Conservation (phyloP, 2,113 vertebrate genomes). For the Falcunculus frontatus region DNA sequence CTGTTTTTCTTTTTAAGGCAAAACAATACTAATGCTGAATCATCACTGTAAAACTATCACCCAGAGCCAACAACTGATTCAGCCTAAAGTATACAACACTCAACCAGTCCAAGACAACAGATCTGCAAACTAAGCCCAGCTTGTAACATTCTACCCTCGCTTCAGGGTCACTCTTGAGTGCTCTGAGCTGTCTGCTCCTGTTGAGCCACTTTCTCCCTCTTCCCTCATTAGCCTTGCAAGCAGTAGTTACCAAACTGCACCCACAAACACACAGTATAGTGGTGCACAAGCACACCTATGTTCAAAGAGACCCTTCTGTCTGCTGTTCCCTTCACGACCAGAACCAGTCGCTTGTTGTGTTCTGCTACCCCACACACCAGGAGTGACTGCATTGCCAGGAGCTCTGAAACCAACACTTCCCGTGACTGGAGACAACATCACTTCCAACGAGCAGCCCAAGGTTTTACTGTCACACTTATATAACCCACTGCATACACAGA, state of each 20-base stretch:
- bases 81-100: neutral
- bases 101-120: neutral
- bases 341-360: neutral
- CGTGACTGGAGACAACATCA: accelerated
- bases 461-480: neutral
- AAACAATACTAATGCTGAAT: constrained; percentile 16
- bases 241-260: neutral
- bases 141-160: neutral
- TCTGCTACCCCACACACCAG: neutral
- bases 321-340: neutral
- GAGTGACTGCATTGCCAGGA: neutral
- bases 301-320: neutral
- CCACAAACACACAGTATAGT: neutral
- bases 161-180: neutral
- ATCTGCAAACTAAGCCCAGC: neutral
- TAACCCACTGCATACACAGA: neutral
- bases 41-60: neutral
- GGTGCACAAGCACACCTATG: accelerated
- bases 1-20: neutral
- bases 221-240: neutral
- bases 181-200: neutral
- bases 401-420: neutral
- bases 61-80: neutral
- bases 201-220: neutral
- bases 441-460: neutral